A percentile compares a stretch with the other conserved stretches of the same genome.
Conservation (phyloP, 2,113 vertebrate genomes). For the Anarrhichthys ocellatus region DNA sequence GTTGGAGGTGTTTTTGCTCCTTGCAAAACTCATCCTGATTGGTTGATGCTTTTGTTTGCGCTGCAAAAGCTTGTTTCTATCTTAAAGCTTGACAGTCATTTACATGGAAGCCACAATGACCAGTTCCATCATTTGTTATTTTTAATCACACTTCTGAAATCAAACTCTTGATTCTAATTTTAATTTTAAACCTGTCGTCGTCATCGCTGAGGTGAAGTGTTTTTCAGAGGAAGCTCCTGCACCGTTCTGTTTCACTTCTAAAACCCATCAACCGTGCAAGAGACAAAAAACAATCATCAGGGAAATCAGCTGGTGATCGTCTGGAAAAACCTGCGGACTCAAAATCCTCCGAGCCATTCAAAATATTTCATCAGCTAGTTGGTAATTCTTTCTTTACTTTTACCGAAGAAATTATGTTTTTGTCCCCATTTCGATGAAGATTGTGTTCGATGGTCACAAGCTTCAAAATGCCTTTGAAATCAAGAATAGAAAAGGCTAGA, state of each 20-base stretch:
- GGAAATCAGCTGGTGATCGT: not conserved
- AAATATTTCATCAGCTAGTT: not conserved
- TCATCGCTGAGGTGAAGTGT: not conserved
- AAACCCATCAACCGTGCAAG: not conserved
- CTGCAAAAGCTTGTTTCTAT: no score
- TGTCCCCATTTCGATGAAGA: not conserved
- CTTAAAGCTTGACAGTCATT: not conserved
- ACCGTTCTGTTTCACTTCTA: not conserved
- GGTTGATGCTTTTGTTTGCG: no score
- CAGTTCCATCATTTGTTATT: not conserved
- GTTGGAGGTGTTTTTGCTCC: no score
- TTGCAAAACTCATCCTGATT: no score
- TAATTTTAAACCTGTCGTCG: not conserved
- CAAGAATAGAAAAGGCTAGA: not conserved
- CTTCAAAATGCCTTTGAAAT: not conserved
- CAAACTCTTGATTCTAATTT: not conserved
- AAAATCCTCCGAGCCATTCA: not conserved
- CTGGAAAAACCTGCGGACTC: not conserved
- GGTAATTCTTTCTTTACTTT: not conserved
- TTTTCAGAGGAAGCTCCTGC: not conserved
- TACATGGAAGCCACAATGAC: no score
- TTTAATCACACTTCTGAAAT: not conserved
- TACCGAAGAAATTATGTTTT: not conserved
- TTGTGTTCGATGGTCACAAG: not conserved
- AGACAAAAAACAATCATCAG: not conserved